These are phyloP conservation scores for Drosophila cracens DNA, from an alignment of 2,888 invertebrate genomes.

Conservation along the genomic window DNA sequence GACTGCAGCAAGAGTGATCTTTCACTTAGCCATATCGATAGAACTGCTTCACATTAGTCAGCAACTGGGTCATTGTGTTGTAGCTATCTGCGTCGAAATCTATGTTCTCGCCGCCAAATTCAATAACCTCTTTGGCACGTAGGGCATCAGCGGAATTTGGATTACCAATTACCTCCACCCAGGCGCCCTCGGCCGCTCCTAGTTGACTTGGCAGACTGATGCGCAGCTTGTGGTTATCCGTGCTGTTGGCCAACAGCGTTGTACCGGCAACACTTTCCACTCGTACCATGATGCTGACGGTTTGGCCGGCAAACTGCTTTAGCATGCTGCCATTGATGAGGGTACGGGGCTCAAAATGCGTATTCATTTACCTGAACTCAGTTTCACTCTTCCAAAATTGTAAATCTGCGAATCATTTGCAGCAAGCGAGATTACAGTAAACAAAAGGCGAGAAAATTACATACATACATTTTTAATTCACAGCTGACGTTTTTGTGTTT, in stretches of 20 bases:
- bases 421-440: neutral
- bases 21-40: slow-evolving; percentile 48
- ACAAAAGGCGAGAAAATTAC: neutral
- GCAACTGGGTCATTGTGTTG: slow-evolving; percentile 82
- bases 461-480: neutral
- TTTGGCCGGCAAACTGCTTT: slow-evolving; percentile 78
- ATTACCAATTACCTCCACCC: slow-evolving; percentile 84
- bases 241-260: slow-evolving; percentile 71
- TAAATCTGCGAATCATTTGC: neutral
- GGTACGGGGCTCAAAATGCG: slow-evolving; percentile 76
- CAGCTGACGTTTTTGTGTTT: neutral
- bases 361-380: slow-evolving; percentile 24
- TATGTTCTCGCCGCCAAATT: slow-evolving; percentile 80
- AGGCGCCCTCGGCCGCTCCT: slow-evolving; percentile 70
- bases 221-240: slow-evolving; percentile 80
- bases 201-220: slow-evolving; percentile 74
- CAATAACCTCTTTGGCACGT: slow-evolving; percentile 82
- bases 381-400: neutral
- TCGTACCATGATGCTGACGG: slow-evolving; percentile 82
- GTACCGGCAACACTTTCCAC: slow-evolving; percentile 77
- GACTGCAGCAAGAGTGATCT: neutral
- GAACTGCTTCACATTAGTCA: slow-evolving; percentile 75
- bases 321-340: slow-evolving; percentile 82
- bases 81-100: slow-evolving; percentile 83
- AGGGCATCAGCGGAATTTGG: slow-evolving; percentile 69